phyloP scores from a whole-genome alignment of 2,113 vertebrate genomes.

The Cavia porcellus region DNA sequence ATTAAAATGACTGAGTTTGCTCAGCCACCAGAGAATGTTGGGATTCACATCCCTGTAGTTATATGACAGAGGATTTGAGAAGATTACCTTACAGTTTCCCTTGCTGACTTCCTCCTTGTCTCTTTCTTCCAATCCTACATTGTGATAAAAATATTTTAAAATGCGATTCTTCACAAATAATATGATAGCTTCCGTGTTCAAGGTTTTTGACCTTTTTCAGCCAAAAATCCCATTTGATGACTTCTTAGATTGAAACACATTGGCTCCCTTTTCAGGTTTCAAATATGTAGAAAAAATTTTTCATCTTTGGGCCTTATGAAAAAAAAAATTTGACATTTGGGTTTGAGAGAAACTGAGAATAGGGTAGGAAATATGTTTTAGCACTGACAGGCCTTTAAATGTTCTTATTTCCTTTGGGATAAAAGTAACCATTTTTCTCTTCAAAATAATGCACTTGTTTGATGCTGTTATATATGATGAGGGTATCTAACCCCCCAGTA shows the following conservation, averaged over 20 bases:
- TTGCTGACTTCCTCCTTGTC: neutral
- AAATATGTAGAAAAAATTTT: constrained; percentile 13
- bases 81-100: neutral
- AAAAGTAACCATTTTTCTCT: constrained; percentile 12
- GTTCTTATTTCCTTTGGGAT: neutral
- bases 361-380: neutral
- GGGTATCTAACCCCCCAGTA: constrained; percentile 5
- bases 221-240: neutral
- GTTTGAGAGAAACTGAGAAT: neutral
- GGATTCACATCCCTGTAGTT: neutral
- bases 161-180: constrained; percentile 48
- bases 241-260: constrained; percentile 23
- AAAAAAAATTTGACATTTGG: neutral
- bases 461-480: neutral
- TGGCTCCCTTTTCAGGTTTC: constrained; percentile 31
- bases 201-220: constrained; percentile 52
- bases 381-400: neutral
- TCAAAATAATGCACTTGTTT: neutral
- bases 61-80: neutral
- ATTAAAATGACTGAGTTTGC: neutral
- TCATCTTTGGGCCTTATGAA: neutral
- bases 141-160: constrained; percentile 3
- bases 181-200: neutral
- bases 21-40: neutral
- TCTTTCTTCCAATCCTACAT: neutral